These are phyloP conservation scores for Pandemis cinnamomeana DNA, from an alignment of 2,888 invertebrate genomes.

Conservation along the genomic window DNA sequence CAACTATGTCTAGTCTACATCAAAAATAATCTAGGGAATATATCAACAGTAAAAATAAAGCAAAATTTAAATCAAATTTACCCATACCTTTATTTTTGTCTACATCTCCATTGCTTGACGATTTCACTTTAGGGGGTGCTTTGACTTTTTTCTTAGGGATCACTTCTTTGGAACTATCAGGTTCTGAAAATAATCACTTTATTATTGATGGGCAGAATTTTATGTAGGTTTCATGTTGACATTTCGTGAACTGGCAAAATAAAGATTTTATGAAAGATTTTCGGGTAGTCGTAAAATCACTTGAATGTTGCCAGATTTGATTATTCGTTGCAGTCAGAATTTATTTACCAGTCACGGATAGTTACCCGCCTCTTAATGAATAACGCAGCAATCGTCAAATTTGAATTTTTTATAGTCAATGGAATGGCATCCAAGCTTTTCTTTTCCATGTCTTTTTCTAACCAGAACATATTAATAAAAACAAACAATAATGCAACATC, in stretches of 20 bases:
- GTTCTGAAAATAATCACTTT: neutral
- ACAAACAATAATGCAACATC: too few relatives aligned
- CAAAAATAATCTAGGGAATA: too few relatives aligned
- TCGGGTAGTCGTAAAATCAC: neutral
- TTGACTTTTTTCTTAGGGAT: conserved; percentile 18
- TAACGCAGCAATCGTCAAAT: too few relatives aligned
- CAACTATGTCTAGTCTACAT: too few relatives aligned
- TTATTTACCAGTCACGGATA: too few relatives aligned
- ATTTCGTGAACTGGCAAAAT: neutral
- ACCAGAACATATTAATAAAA: too few relatives aligned
- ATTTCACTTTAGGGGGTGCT: conserved; percentile 1
- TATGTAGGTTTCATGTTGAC: neutral
- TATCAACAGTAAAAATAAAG: neutral
- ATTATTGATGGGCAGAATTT: neutral
- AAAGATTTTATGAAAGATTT: neutral
- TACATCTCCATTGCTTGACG: neutral
- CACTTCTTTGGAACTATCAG: neutral
- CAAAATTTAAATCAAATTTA: neutral
- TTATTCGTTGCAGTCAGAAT: too few relatives aligned
- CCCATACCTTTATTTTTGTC: conserved; percentile 20
- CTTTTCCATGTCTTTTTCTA: too few relatives aligned
- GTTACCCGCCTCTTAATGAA: too few relatives aligned
- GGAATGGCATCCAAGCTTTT: too few relatives aligned
- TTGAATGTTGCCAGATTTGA: too few relatives aligned
- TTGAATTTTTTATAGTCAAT: too few relatives aligned